These are phyloP conservation scores for Cisticola juncidis DNA, from an alignment of 2,113 vertebrate species.

Conservation along the genomic window DNA sequence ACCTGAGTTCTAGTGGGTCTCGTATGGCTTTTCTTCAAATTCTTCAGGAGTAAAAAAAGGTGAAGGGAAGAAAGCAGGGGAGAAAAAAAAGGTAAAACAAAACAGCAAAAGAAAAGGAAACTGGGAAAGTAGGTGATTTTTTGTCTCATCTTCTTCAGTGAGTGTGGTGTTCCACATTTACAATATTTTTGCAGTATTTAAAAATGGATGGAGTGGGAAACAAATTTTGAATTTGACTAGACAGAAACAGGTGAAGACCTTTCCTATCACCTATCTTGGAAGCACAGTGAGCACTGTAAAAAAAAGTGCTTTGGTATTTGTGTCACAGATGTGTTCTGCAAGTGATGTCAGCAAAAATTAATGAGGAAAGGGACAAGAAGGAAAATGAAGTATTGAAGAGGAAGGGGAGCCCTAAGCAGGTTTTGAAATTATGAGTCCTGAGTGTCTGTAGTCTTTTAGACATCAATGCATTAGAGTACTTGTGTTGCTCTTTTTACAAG, in stretches of 20 bases:
- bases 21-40: background rate
- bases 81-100: accelerated
- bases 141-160: background rate
- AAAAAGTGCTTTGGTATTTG: background rate
- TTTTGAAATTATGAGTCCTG: background rate
- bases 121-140: background rate
- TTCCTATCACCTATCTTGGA: background rate
- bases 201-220: background rate
- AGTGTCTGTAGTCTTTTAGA: background rate
- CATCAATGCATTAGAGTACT: background rate
- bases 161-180: accelerated
- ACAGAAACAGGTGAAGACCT: background rate
- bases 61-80: background rate
- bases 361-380: background rate
- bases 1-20: background rate
- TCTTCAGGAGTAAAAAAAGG: background rate
- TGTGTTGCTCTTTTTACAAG: background rate
- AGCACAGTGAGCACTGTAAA: accelerated
- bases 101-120: background rate
- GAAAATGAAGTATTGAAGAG: background rate
- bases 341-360: background rate
- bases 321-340: background rate
- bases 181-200: background rate
- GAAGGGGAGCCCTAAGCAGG: background rate
- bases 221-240: background rate